Percentiles rank a stretch among this genome's conserved stretches.
Evolutionary conservation across 2,888 invertebrate species (phyloP).

Genomic region (Furcula furcula): DNA sequence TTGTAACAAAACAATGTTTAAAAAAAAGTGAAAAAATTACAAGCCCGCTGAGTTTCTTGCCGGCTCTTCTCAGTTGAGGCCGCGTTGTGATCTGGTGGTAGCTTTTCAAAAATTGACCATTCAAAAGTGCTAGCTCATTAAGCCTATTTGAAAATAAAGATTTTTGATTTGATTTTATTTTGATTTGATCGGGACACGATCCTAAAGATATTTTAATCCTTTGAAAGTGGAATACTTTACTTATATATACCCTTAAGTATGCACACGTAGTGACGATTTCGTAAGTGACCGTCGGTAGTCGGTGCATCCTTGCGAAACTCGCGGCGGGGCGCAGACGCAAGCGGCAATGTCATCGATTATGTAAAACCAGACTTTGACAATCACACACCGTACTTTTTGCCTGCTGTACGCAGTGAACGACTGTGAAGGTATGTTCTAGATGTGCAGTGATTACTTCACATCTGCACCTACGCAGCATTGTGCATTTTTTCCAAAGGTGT

Average conservation of each 20-base stretch:
- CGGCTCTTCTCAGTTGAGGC: too few species aligned
- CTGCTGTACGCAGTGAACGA: not conserved
- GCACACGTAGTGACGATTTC: slow-evolving; percentile 42
- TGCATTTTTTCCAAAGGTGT: too few species aligned
- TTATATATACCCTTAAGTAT: slow-evolving; percentile 36
- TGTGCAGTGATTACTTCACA: not conserved
- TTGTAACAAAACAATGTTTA: too few species aligned
- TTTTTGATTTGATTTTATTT: too few species aligned
- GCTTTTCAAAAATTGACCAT: too few species aligned
- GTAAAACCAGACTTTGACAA: slow-evolving; percentile 46
- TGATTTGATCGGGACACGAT: not conserved
- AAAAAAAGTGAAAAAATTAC: too few species aligned
- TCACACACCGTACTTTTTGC: slow-evolving; percentile 15
- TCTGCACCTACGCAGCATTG: too few species aligned
- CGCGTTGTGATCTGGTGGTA: too few species aligned
- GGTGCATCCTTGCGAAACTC: slow-evolving; percentile 67
- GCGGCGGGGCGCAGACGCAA: slow-evolving; percentile 14
- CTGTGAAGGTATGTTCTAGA: not conserved
- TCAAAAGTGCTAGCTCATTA: too few species aligned
- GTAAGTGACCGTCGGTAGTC: slow-evolving; percentile 39
- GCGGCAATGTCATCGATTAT: slow-evolving; percentile 59
- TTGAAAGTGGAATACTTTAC: too few species aligned
- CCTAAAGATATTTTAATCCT: not conserved
- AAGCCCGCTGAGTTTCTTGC: too few species aligned
- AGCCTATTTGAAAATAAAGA: too few species aligned